Evolutionary conservation across 2,113 vertebrate genomes (phyloP).

Genomic region (Phyllostomus hastatus): DNA sequence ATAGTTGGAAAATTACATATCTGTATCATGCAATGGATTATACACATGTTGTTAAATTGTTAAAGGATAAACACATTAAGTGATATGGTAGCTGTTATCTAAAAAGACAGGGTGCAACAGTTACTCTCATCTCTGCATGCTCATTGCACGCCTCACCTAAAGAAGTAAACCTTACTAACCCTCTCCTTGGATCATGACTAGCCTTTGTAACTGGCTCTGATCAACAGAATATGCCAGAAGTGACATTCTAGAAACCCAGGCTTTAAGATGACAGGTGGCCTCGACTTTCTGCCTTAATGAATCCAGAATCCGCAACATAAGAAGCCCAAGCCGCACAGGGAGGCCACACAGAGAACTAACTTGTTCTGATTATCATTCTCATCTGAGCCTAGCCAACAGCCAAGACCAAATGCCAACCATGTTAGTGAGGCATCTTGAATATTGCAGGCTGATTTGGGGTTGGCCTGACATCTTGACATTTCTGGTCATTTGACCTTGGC

Average conservation of each 20-base stretch:
- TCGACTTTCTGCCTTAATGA: background rate
- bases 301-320: background rate
- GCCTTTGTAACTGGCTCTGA: background rate
- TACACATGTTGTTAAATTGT: background rate
- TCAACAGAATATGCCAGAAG: background rate
- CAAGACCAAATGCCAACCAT: background rate
- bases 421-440: background rate
- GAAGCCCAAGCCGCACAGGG: background rate
- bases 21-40: background rate
- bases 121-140: background rate
- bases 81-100: background rate
- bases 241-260: background rate
- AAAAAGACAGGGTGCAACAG: background rate
- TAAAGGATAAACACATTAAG: background rate
- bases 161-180: background rate
- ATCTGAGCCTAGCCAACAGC: background rate
- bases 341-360: background rate
- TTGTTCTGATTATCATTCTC: background rate
- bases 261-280: background rate
- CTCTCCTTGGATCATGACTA: background rate
- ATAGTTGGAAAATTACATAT: background rate
- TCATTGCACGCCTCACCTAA: too few species aligned
- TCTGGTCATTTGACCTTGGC: background rate
- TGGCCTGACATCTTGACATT: background rate
- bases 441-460: background rate